Conservation (phyloP, 2,888 invertebrate genomes). For the Panopea generosa region DNA sequence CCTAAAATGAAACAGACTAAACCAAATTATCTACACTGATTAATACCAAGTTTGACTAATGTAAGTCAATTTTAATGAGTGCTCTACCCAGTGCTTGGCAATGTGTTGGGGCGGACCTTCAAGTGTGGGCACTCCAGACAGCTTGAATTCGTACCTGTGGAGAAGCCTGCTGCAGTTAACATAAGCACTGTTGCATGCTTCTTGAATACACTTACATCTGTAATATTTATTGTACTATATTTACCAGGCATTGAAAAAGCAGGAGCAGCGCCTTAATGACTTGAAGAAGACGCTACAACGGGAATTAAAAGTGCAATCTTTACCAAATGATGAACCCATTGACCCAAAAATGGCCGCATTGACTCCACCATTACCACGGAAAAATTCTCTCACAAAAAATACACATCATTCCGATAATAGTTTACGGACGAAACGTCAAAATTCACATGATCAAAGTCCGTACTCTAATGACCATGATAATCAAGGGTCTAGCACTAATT, state of each 20-base stretch:
- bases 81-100: too few relatives aligned
- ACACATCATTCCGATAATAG: slow-evolving; percentile 27
- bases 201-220: too few relatives aligned
- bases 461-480: slow-evolving; percentile 40
- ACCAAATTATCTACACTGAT: too few relatives aligned
- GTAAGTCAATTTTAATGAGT: too few relatives aligned
- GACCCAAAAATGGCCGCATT: slow-evolving; percentile 55
- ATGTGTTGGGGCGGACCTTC: too few relatives aligned
- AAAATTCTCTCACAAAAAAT: slow-evolving; percentile 41
- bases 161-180: too few relatives aligned
- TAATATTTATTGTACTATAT: too few relatives aligned
- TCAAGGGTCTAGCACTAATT: slow-evolving; percentile 29
- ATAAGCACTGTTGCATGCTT: too few relatives aligned
- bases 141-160: too few relatives aligned
- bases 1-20: too few relatives aligned
- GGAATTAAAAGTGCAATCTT: slow-evolving; percentile 88
- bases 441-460: slow-evolving; percentile 32
- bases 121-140: too few relatives aligned
- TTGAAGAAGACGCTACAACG: slow-evolving; percentile 96
- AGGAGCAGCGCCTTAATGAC: slow-evolving; percentile 94
- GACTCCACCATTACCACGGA: slow-evolving; percentile 55
- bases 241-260: slow-evolving; percentile 90
- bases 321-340: slow-evolving; percentile 84
- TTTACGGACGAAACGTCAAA: slow-evolving; percentile 33
- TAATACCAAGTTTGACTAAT: too few relatives aligned